These are phyloP conservation scores for Phrynosoma blainvillii DNA, from an alignment of 2,113 vertebrate species.

Conservation along the genomic window DNA sequence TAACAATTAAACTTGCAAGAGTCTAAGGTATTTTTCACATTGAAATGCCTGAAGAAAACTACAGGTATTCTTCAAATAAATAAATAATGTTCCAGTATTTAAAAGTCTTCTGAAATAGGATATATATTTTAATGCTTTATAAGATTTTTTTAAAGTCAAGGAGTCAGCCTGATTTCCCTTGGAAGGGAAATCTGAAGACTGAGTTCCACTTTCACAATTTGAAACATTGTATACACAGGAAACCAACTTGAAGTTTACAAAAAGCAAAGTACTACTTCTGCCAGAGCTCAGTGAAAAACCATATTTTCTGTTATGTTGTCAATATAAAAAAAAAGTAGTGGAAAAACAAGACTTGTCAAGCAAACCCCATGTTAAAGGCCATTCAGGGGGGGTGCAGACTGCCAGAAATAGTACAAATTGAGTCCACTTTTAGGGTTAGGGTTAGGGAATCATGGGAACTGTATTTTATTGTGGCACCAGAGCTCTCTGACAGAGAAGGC, in stretches of 20 bases:
- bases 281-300: not conserved
- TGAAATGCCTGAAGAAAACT: not conserved
- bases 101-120: not conserved
- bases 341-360: not conserved
- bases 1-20: not conserved
- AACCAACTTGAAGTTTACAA: slow-evolving; percentile 2
- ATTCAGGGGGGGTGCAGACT: too few species aligned
- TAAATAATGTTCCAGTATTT: not conserved
- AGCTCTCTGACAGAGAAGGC: too few species aligned
- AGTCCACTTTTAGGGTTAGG: too few species aligned
- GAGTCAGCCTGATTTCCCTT: not conserved
- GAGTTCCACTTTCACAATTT: not conserved
- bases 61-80: not conserved
- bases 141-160: not conserved
- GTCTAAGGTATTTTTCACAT: not conserved
- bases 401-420: too few species aligned
- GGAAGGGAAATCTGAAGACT: not conserved
- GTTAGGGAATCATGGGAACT: too few species aligned
- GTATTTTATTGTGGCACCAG: too few species aligned
- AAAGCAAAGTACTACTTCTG: not conserved
- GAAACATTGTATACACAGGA: not conserved
- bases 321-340: too few species aligned
- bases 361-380: not conserved
- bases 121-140: not conserved
- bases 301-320: not conserved